phyloP scores from a whole-genome alignment of 2,113 vertebrate species.

The Aphelocoma coerulescens region DNA sequence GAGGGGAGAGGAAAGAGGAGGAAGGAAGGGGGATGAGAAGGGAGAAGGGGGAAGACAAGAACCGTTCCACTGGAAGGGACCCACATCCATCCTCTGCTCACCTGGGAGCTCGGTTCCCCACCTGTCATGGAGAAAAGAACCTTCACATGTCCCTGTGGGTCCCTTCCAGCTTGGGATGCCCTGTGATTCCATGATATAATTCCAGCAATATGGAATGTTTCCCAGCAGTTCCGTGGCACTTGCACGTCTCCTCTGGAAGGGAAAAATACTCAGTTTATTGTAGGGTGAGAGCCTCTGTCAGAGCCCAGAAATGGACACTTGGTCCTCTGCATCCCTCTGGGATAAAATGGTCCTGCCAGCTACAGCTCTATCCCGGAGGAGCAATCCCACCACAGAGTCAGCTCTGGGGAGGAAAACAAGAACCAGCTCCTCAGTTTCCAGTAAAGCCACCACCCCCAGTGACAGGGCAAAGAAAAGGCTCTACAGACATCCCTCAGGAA shows the following conservation, averaged over 20 bases:
- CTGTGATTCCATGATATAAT: not conserved
- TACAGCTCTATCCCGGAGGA: not conserved
- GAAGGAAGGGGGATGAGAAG: not conserved
- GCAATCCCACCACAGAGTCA: fast-evolving
- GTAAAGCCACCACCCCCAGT: not conserved
- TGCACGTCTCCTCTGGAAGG: not conserved
- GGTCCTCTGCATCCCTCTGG: not conserved
- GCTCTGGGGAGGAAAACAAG: not conserved
- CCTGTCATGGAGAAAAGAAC: not conserved
- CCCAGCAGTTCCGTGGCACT: not conserved
- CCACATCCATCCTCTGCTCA: not conserved
- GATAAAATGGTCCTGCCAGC: not conserved
- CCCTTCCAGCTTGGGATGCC: not conserved
- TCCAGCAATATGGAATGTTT: not conserved
- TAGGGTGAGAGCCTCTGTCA: not conserved
- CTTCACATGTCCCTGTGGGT: not conserved
- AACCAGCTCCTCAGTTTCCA: not conserved
- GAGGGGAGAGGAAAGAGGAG: too few relatives aligned
- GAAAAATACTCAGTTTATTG: not conserved
- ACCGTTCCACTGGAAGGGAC: not conserved
- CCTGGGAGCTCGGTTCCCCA: not conserved
- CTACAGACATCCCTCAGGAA: not conserved
- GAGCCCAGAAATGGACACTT: not conserved
- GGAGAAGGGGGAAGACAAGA: not conserved
- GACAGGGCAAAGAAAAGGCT: not conserved